These are phyloP conservation scores for Hypotaenidia philippensis DNA, from an alignment of 2,797 vertebrate genomes.

Conservation along the genomic window DNA sequence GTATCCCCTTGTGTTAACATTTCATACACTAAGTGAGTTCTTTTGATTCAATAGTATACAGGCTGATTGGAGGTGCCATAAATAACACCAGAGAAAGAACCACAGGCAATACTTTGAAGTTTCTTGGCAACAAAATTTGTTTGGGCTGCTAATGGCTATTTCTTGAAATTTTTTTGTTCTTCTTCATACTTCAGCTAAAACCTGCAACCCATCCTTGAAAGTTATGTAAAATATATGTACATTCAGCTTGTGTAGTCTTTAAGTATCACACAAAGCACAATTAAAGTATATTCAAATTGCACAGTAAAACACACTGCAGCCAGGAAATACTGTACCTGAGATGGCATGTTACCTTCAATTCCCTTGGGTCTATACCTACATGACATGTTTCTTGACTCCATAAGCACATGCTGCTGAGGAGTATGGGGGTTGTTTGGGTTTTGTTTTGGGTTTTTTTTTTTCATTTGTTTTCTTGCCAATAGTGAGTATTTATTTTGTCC, in stretches of 20 bases:
- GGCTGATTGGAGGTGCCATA: neutral
- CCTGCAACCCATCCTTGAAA: neutral
- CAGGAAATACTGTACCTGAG: neutral
- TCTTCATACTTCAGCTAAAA: neutral
- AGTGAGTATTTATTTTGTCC: neutral
- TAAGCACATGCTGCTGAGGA: neutral
- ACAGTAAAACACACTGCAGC: neutral
- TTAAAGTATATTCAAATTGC: neutral
- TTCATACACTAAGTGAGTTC: neutral
- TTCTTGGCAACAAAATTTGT: constrained; percentile 9
- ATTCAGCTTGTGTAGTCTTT: neutral
- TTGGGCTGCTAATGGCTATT: neutral
- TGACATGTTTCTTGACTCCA: neutral
- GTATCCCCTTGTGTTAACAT: constrained; percentile 20
- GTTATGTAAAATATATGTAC: neutral
- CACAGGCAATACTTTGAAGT: neutral
- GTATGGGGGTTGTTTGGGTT: neutral
- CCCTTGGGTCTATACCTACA: neutral
- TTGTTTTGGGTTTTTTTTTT: neutral
- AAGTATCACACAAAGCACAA: neutral
- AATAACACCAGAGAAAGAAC: neutral
- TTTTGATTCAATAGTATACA: neutral
- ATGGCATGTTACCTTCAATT: neutral
- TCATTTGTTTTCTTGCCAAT: neutral
- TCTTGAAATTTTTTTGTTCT: neutral